Evolutionary conservation across 2,888 invertebrate genomes (phyloP).

Genomic region (Tineola bisselliella): DNA sequence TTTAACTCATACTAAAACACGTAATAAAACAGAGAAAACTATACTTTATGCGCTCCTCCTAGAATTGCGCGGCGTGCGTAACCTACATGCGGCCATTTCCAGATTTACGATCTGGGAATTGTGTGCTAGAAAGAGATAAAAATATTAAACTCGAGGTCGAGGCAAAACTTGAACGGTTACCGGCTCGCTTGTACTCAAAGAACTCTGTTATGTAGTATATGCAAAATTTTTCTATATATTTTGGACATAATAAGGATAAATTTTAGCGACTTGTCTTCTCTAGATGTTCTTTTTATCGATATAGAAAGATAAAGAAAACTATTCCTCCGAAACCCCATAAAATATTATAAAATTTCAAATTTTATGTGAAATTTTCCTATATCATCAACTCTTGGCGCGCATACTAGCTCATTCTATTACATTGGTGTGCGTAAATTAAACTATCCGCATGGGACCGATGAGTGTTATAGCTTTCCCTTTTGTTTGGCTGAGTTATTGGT

Average conservation of each 20-base stretch:
- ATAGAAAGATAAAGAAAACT: background rate
- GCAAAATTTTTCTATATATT: slow-evolving; percentile 12
- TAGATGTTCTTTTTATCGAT: background rate
- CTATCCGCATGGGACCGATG: slow-evolving; percentile 66
- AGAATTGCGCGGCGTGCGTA: slow-evolving; percentile 65
- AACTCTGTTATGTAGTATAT: slow-evolving; percentile 34
- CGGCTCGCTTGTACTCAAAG: slow-evolving; percentile 39
- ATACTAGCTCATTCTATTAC: slow-evolving; percentile 59
- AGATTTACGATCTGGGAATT: slow-evolving; percentile 71
- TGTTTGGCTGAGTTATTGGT: slow-evolving; percentile 62
- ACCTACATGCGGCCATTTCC: slow-evolving; percentile 70
- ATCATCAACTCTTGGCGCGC: slow-evolving; percentile 35
- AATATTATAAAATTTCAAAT: slow-evolving; percentile 4
- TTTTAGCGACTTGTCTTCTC: background rate
- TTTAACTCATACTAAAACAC: slow-evolving; percentile 60
- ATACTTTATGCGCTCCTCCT: slow-evolving; percentile 63
- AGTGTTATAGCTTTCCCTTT: slow-evolving; percentile 68
- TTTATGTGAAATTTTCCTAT: slow-evolving; percentile 30
- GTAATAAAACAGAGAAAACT: slow-evolving; percentile 68
- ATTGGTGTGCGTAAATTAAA: slow-evolving; percentile 65
- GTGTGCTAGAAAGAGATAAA: slow-evolving; percentile 65
- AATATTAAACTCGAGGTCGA: slow-evolving; percentile 59
- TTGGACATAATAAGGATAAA: background rate
- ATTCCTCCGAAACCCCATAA: background rate
- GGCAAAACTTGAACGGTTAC: slow-evolving; percentile 47